Evolutionary conservation across 2,797 vertebrate genomes (phyloP).

Genomic region (Decapterus maruadsi): DNA sequence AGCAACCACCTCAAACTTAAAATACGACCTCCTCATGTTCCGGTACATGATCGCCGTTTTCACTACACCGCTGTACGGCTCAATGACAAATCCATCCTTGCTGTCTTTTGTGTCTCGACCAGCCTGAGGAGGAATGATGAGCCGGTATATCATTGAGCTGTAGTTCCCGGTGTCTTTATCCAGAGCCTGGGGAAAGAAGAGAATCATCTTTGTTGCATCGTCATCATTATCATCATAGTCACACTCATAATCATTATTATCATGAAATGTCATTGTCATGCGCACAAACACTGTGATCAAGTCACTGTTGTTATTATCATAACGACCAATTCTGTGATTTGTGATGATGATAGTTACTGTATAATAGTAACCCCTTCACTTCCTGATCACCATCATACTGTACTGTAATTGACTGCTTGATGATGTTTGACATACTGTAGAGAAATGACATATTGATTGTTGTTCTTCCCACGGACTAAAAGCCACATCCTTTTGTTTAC

Average conservation of each 20-base stretch:
- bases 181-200: slow-evolving; percentile 84
- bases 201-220: slow-evolving; percentile 11
- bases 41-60: slow-evolving; percentile 98
- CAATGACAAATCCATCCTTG: slow-evolving; percentile 97
- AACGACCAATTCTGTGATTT: slow-evolving; percentile 6
- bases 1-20: slow-evolving; percentile 96
- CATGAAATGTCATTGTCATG: slow-evolving; percentile 22
- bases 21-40: slow-evolving; percentile 97
- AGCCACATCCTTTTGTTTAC: neutral
- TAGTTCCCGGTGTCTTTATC: slow-evolving; percentile 98
- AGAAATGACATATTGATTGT: slow-evolving; percentile 9
- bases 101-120: slow-evolving; percentile 80
- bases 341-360: slow-evolving; percentile 1
- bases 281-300: slow-evolving; percentile 11
- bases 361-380: neutral
- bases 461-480: slow-evolving; percentile 6
- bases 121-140: slow-evolving; percentile 90
- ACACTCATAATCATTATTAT: slow-evolving; percentile 19
- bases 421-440: slow-evolving; percentile 5
- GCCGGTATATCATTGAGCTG: slow-evolving; percentile 92
- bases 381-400: slow-evolving; percentile 7
- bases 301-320: slow-evolving; percentile 9
- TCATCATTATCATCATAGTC: slow-evolving; percentile 6
- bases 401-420: neutral
- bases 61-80: slow-evolving; percentile 92